Evolutionary conservation across 2,888 invertebrate genomes (phyloP).

Genomic region (Cylloceria caligata): DNA sequence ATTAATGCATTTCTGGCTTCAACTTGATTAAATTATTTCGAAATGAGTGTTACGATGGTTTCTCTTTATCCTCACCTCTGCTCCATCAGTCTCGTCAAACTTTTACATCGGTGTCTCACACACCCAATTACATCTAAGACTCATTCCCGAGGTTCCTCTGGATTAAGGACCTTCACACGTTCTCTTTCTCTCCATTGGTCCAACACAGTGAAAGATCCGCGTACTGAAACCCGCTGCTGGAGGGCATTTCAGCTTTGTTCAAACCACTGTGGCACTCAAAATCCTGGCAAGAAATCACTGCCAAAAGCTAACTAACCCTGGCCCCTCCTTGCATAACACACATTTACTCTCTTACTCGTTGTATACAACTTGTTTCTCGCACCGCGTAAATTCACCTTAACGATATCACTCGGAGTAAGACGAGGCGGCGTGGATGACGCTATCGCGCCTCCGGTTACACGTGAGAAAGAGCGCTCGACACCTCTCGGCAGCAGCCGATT

Average conservation of each 20-base stretch:
- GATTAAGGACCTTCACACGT: constrained; percentile 57
- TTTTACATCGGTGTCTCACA: neutral
- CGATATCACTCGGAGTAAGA: constrained; percentile 78
- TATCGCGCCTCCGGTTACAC: constrained; percentile 71
- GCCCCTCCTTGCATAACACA: constrained; percentile 18
- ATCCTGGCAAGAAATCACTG: neutral
- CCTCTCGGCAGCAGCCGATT: constrained; percentile 73
- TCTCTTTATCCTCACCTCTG: neutral
- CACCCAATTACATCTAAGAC: constrained; percentile 30
- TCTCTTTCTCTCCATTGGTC: constrained; percentile 43
- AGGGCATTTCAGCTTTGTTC: constrained; percentile 36
- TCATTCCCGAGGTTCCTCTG: constrained; percentile 32
- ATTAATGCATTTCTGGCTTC: neutral
- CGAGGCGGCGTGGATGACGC: constrained; percentile 77
- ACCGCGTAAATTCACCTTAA: constrained; percentile 82
- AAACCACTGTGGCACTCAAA: neutral
- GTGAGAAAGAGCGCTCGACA: constrained; percentile 80
- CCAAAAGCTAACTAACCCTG: constrained; percentile 41
- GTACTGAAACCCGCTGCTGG: constrained; percentile 3
- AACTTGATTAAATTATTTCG: neutral
- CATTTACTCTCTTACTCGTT: constrained; percentile 24
- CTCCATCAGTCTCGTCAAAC: constrained; percentile 17
- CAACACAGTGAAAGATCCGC: neutral
- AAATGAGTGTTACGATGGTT: neutral
- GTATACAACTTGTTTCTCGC: constrained; percentile 47